Conservation (phyloP, 2,113 vertebrate species). For the Synodontis membranacea region DNA sequence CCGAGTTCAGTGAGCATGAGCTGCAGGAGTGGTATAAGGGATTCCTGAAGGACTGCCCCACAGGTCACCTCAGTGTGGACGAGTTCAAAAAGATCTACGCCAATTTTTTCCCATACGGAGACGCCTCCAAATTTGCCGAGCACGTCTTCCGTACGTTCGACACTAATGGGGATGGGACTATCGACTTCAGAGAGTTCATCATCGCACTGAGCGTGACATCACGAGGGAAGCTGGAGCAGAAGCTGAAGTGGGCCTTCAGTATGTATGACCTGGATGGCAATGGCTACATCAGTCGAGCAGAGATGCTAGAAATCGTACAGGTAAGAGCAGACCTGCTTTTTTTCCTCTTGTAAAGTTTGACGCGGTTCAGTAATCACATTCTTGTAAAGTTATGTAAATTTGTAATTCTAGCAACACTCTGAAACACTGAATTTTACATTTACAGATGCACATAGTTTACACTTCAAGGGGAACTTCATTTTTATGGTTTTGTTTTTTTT, state of each 20-base stretch:
- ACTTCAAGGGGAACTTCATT: neutral
- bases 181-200: constrained; percentile 57
- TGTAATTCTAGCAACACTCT: neutral
- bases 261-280: constrained; percentile 88
- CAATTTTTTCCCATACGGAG: constrained; percentile 79
- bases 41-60: constrained; percentile 88
- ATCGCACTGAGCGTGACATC: constrained; percentile 55
- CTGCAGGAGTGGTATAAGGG: constrained; percentile 90
- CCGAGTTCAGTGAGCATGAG: constrained; percentile 86
- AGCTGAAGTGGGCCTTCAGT: constrained; percentile 89
- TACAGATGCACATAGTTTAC: neutral
- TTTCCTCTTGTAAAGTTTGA: neutral
- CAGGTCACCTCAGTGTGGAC: constrained; percentile 83
- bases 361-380: neutral
- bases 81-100: constrained; percentile 90
- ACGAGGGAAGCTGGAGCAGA: constrained; percentile 55
- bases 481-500: neutral
- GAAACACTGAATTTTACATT: neutral
- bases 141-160: constrained; percentile 56
- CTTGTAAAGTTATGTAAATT: neutral
- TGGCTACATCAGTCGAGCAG: constrained; percentile 84
- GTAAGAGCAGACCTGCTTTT: constrained; percentile 52
- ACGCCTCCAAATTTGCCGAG: constrained; percentile 55
- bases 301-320: constrained; percentile 89
- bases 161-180: constrained; percentile 54